Conservation (phyloP, 1,140 invertebrate genomes). For the Zaprionus taronus region DNA sequence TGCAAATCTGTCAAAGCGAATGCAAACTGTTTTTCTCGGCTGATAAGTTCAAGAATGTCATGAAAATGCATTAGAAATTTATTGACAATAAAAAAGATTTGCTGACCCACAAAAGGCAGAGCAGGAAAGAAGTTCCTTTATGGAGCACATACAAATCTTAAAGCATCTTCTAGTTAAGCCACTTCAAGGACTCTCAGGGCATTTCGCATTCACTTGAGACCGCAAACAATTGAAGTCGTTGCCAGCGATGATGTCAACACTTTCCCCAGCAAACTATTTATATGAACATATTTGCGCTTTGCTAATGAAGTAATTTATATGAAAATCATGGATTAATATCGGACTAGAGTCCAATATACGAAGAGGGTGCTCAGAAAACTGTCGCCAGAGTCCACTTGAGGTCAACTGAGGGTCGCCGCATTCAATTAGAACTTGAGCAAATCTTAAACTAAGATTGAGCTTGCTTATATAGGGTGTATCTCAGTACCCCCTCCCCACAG, state of each 20-base stretch:
- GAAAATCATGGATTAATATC: constrained; percentile 67
- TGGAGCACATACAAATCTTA: background rate
- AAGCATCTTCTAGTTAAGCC: background rate
- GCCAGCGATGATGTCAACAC: constrained; percentile 46
- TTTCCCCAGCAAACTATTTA: constrained; percentile 20
- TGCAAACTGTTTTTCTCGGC: constrained; percentile 21
- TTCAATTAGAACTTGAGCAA: constrained; percentile 32
- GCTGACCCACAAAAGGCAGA: background rate
- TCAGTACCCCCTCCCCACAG: background rate
- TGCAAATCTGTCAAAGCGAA: constrained; percentile 58
- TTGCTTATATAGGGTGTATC: constrained; percentile 1
- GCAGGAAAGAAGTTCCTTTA: background rate
- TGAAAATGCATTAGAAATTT: background rate
- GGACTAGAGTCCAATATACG: constrained; percentile 8
- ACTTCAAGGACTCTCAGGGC: background rate
- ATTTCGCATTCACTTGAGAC: background rate
- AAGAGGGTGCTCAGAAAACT: constrained; percentile 41
- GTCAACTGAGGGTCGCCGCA: constrained; percentile 10
- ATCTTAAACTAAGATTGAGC: constrained; percentile 5
- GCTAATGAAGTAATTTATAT: constrained; percentile 77
- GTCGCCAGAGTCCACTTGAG: constrained; percentile 42
- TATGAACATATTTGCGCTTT: constrained; percentile 13
- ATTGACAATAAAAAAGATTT: background rate
- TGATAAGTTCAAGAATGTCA: constrained; percentile 33
- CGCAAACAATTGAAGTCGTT: constrained; percentile 13